Evolutionary conservation across 2,888 invertebrate species (phyloP), one percentile per base, ranked within the genome.

Genomic region (Trachelus tabidus): DNA sequence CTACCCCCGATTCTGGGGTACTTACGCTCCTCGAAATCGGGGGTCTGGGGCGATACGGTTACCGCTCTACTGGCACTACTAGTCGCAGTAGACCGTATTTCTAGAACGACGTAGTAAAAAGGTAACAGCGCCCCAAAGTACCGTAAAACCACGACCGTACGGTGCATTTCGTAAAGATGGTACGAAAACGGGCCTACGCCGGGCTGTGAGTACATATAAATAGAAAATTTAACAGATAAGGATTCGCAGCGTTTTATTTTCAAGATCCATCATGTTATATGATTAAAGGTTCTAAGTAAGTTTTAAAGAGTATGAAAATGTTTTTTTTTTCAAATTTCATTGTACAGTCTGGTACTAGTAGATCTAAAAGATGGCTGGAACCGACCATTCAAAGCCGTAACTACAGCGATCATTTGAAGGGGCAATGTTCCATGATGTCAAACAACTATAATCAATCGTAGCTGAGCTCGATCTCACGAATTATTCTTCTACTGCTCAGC

Each of bases 81-180:
- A 75, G 40, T n/a, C 30, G 56, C 73, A 75, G 71, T 76, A 56
- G 56, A 23, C 69, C 84, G 87, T 86, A 85, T 87, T 88, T 88
- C 85, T 85, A 82, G 85, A 89, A 89, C 88, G 88, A 88, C 85
- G 90, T 81, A 90, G 91, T 91, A 91, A 91, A 91, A 91, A 89
- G 88, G 89, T 91, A 90, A 91, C 89, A 88, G 87, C 88, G 84
- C 87, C 87, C 91, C 83, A 86, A 91, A 91, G 91, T 91, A 87
- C 90, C 90, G 89, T 91, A 91, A 91, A 91, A 90, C 89, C 89
- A 85, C 83, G 87, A 89, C 83, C 90, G 89, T 89, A 90, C 89
- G 90, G 88, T 87, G 88, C 89, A 89, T 87, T 89, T 89, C 87
- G 88, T 86, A 86, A 89, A 86, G 88, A 88, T 86, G 83, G 83